Evolutionary conservation across 2,888 invertebrate species (phyloP).

Genomic region (Amphimallon solstitiale): DNA sequence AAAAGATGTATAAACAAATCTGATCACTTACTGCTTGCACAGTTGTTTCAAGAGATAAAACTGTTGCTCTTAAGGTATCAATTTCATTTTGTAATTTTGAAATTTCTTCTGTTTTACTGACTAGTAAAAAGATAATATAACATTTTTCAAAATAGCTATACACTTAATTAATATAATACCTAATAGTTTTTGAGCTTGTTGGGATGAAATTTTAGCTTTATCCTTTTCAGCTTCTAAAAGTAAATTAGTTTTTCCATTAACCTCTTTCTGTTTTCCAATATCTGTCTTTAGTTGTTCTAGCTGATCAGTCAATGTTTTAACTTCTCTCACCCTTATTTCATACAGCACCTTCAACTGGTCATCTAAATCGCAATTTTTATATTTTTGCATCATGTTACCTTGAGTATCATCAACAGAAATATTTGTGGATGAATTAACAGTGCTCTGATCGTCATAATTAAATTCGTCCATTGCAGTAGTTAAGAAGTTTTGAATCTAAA

Average conservation of each 20-base stretch:
- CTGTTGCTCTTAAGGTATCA: slow-evolving; percentile 29
- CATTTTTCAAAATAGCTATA: not conserved
- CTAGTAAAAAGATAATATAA: slow-evolving; percentile 35
- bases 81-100: slow-evolving; percentile 41
- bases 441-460: slow-evolving; percentile 50
- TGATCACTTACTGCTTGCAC: slow-evolving; percentile 25
- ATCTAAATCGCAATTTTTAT: slow-evolving; percentile 44
- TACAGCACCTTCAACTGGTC: slow-evolving; percentile 50
- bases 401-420: slow-evolving; percentile 41
- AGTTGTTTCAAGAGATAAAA: slow-evolving; percentile 30
- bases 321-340: slow-evolving; percentile 48
- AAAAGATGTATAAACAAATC: slow-evolving; percentile 1
- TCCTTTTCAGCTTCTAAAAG: slow-evolving; percentile 47
- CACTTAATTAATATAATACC: slow-evolving; percentile 38
- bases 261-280: slow-evolving; percentile 39
- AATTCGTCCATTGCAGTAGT: slow-evolving; percentile 49
- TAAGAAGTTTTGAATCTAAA: slow-evolving; percentile 48
- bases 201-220: slow-evolving; percentile 44
- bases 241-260: slow-evolving; percentile 39
- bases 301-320: slow-evolving; percentile 45
- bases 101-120: slow-evolving; percentile 45
- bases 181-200: slow-evolving; percentile 47
- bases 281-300: slow-evolving; percentile 43
- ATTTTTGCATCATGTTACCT: slow-evolving; percentile 38
- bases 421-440: slow-evolving; percentile 48